These are phyloP conservation scores for Hipparchia semele DNA, from an alignment of 2,888 invertebrate species.

Conservation along the genomic window DNA sequence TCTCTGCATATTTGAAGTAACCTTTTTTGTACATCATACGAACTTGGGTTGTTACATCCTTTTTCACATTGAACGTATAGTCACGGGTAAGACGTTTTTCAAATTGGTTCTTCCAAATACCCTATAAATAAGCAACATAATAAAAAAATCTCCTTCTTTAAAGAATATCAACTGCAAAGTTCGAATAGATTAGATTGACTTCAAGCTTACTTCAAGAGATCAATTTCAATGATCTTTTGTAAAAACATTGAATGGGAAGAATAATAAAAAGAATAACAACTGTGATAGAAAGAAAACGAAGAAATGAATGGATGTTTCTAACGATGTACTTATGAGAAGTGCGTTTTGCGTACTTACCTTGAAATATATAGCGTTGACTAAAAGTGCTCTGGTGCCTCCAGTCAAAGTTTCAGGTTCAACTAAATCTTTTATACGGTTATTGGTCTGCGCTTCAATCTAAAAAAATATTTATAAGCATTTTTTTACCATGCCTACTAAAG, in stretches of 20 bases:
- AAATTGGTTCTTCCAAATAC: conserved; percentile 87
- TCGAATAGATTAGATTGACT: too few species aligned
- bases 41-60: conserved; percentile 81
- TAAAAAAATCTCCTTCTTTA: too few species aligned
- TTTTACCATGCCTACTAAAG: neutral
- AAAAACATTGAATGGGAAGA: too few species aligned
- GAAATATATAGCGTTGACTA: conserved; percentile 94
- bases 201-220: too few species aligned
- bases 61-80: conserved; percentile 85
- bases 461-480: conserved; percentile 16
- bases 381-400: conserved; percentile 83
- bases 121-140: conserved; percentile 50
- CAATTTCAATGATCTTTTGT: too few species aligned
- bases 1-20: conserved; percentile 69
- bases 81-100: conserved; percentile 75
- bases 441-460: conserved; percentile 72
- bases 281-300: neutral
- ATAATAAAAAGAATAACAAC: neutral
- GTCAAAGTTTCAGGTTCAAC: conserved; percentile 80
- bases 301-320: neutral
- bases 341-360: conserved; percentile 73
- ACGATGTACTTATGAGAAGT: neutral
- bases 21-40: conserved; percentile 86
- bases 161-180: too few species aligned
- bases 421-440: conserved; percentile 78